These are phyloP conservation scores for Camponotus pennsylvanicus DNA, from an alignment of 1,140 invertebrate species.

Conservation along the genomic window DNA sequence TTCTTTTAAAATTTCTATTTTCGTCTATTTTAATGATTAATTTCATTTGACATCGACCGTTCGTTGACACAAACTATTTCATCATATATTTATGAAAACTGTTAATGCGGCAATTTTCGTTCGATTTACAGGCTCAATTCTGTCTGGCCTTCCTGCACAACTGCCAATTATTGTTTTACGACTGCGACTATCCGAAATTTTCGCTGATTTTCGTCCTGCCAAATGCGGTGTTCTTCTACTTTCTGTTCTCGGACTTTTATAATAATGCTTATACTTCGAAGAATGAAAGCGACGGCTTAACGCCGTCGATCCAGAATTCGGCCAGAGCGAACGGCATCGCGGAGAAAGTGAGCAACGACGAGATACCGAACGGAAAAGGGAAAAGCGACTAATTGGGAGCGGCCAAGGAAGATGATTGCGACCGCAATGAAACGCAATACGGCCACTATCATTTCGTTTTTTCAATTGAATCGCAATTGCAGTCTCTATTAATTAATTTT, in stretches of 20 bases:
- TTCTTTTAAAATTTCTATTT: background rate
- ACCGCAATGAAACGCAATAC: constrained; percentile 3
- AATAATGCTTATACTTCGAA: constrained; percentile 88
- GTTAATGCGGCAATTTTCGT: background rate
- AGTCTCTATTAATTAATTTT: constrained; percentile 6
- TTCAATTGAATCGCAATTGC: background rate
- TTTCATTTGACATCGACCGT: background rate
- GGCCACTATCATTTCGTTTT: background rate
- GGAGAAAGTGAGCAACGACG: constrained; percentile 46
- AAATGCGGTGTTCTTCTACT: constrained; percentile 93
- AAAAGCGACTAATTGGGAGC: constrained; percentile 62
- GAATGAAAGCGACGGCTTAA: constrained; percentile 16
- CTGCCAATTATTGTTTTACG: constrained; percentile 93
- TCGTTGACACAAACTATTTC: background rate
- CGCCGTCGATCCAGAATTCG: constrained; percentile 50
- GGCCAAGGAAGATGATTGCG: background rate
- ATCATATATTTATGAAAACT: background rate
- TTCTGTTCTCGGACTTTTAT: constrained; percentile 93
- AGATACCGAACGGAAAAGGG: constrained; percentile 62
- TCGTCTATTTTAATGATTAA: background rate
- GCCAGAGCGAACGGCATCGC: constrained; percentile 8
- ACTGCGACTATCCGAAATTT: constrained; percentile 94
- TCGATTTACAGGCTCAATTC: constrained; percentile 90
- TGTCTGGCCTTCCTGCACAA: constrained; percentile 92
- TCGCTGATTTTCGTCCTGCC: constrained; percentile 91